These are phyloP conservation scores for Astropecten irregularis DNA, from an alignment of 53 echinoderm and acorn worm genomes.

Conservation along the genomic window DNA sequence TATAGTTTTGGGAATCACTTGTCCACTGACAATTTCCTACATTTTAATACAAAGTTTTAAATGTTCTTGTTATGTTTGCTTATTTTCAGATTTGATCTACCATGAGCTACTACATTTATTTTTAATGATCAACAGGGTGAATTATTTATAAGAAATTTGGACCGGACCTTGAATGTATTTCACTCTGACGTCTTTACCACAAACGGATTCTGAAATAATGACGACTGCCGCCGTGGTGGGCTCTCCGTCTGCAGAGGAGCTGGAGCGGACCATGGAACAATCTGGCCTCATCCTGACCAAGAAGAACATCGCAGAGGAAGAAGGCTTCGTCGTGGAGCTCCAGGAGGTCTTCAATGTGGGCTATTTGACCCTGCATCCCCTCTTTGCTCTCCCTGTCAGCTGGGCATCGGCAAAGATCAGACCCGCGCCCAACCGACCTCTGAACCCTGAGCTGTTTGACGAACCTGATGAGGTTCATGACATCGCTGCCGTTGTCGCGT, in stretches of 20 bases:
- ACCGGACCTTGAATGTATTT: constrained; percentile 46
- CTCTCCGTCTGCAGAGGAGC: constrained; percentile 56
- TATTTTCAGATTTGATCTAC: too few relatives aligned
- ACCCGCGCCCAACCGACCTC: constrained; percentile 67
- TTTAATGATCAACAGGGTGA: too few relatives aligned
- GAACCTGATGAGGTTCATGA: constrained; percentile 75
- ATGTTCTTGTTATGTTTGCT: too few relatives aligned
- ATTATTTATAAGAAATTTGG: too few relatives aligned
- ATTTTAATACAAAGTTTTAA: too few relatives aligned
- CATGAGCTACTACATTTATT: too few relatives aligned
- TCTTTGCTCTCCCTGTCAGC: constrained; percentile 86
- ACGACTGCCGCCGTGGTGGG: background rate
- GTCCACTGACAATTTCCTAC: too few relatives aligned
- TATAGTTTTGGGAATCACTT: too few relatives aligned
- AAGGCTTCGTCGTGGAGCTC: constrained; percentile 83
- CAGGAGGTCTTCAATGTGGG: constrained; percentile 84
- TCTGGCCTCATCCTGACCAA: constrained; percentile 84
- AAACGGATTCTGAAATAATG: constrained; percentile 26
- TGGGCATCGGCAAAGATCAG: constrained; percentile 84
- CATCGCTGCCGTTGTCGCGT: constrained; percentile 81
- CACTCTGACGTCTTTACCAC: background rate
- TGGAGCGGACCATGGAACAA: constrained; percentile 78
- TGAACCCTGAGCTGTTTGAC: constrained; percentile 84
- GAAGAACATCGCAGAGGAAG: constrained; percentile 88
- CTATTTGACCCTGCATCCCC: constrained; percentile 80